Conservation (phyloP, 1,140 invertebrate genomes). For the Drosophila trapezifrons region DNA sequence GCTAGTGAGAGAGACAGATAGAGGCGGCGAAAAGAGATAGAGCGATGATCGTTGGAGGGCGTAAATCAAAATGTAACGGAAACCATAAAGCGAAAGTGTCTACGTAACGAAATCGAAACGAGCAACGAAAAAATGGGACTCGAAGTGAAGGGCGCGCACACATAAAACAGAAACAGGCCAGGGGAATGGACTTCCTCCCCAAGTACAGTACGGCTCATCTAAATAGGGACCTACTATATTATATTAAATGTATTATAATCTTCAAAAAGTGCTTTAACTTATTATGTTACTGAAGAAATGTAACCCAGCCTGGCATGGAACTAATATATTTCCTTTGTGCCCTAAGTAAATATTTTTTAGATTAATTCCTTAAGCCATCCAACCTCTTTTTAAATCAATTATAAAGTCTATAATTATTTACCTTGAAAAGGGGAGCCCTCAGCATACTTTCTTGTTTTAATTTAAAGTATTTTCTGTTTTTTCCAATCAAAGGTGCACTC, state of each 20-base stretch:
- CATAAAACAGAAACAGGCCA: conserved; percentile 40
- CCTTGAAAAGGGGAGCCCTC: no score
- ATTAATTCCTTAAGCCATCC: no score
- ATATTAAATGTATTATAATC: no score
- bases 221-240: background rate
- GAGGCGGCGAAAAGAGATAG: conserved; percentile 27
- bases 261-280: no score
- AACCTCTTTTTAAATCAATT: no score
- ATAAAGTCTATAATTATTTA: no score
- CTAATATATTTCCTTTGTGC: no score
- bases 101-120: conserved; percentile 42
- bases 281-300: no score
- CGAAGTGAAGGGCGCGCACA: conserved; percentile 48
- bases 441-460: background rate
- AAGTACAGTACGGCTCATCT: conserved; percentile 16
- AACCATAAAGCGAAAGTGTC: conserved; percentile 49
- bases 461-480: background rate
- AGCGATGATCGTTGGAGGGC: conserved; percentile 36
- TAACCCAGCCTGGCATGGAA: no score
- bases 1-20: conserved; percentile 9
- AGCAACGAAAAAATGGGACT: conserved; percentile 47
- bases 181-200: background rate
- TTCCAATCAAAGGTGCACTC: no score
- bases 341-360: no score
- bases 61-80: conserved; percentile 45